phyloP scores from a whole-genome alignment of 23 tunicate genomes.

The Aplidium turbinatum region DNA sequence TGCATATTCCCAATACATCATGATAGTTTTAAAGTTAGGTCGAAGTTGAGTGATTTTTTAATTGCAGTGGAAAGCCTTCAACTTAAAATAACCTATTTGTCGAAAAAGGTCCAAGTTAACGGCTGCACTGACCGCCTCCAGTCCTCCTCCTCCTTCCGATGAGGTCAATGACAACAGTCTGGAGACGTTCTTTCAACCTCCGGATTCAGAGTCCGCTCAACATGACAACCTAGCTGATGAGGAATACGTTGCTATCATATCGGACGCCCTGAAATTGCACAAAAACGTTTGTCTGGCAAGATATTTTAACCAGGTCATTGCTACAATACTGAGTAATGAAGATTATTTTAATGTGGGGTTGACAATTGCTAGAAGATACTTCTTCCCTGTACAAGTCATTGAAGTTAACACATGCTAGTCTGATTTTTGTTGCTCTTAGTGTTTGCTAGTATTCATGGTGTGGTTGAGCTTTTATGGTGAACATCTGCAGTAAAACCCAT shows the following conservation, averaged over 20 bases:
- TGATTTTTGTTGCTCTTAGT: too few species aligned
- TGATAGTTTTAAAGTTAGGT: constrained; percentile 20
- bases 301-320: constrained; percentile 66
- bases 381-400: too few species aligned
- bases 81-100: constrained; percentile 18
- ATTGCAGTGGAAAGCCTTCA: background rate
- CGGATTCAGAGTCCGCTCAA: background rate
- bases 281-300: constrained; percentile 92
- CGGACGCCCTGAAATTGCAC: constrained; percentile 75
- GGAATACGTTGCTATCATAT: constrained; percentile 79
- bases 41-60: constrained; percentile 9
- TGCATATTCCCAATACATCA: too few species aligned
- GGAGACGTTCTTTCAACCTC: constrained; percentile 10
- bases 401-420: too few species aligned
- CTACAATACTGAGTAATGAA: too few species aligned
- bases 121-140: constrained; percentile 17
- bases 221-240: constrained; percentile 10
- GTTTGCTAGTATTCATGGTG: too few species aligned
- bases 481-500: too few species aligned
- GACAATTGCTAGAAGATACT: too few species aligned
- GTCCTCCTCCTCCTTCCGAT: background rate
- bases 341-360: too few species aligned
- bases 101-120: constrained; percentile 37
- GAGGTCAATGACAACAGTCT: background rate
- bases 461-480: too few species aligned